Evolutionary conservation across 92 coral and sea anemone genomes (phyloP).

Genomic region (Plumapathes pennacea): DNA sequence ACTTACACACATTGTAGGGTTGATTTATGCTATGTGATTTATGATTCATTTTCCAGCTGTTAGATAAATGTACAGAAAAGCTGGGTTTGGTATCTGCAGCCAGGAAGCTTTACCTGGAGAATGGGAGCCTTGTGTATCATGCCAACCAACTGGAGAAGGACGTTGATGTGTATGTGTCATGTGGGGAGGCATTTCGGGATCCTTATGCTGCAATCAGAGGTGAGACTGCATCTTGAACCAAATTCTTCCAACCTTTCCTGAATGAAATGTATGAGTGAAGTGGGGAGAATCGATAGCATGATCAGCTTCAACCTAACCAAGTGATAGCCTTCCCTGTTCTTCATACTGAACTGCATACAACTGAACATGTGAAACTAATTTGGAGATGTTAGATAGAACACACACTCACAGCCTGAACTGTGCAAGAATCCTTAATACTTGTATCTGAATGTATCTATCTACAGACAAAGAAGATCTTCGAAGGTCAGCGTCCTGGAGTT

Average conservation of each 20-base stretch:
- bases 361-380: too few relatives aligned
- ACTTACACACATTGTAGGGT: not conserved
- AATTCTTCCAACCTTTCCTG: too few relatives aligned
- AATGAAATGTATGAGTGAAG: too few relatives aligned
- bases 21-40: not conserved
- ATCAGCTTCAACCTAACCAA: too few relatives aligned
- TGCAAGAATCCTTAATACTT: too few relatives aligned
- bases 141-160: conserved; percentile 72
- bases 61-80: conserved; percentile 82
- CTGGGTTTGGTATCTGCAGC: conserved; percentile 94
- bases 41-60: conserved; percentile 38
- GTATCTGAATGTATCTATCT: too few relatives aligned
- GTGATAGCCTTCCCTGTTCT: too few relatives aligned
- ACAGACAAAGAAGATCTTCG: conserved; percentile 89
- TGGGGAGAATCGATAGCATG: too few relatives aligned
- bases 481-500: conserved; percentile 88
- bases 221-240: too few relatives aligned
- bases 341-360: too few relatives aligned
- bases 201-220: conserved; percentile 79
- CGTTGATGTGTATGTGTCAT: conserved; percentile 84
- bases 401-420: too few relatives aligned
- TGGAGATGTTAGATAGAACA: too few relatives aligned
- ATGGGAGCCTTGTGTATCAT: conserved; percentile 70
- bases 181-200: conserved; percentile 92
- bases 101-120: conserved; percentile 77